phyloP scores from a whole-genome alignment of 2,797 vertebrate genomes.

The Amniataba percoides region DNA sequence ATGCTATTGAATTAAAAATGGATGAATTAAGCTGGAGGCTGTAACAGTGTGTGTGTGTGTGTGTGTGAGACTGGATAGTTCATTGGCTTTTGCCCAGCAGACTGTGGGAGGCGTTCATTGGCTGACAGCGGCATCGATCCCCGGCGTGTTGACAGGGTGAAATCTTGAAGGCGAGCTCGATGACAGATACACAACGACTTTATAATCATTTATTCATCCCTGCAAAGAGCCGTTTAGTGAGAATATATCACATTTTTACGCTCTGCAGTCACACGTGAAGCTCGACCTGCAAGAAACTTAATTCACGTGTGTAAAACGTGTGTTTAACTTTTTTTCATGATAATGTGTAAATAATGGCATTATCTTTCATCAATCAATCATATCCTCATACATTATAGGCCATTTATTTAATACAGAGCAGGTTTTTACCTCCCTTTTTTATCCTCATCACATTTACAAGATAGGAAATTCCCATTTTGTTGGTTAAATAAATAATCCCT shows the following conservation, averaged over 20 bases:
- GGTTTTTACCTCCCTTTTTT: not conserved
- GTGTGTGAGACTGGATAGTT: conserved; percentile 41
- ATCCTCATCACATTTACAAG: not conserved
- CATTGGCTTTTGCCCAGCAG: conserved; percentile 37
- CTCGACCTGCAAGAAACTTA: not conserved
- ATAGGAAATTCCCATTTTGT: not conserved
- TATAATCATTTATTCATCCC: conserved; percentile 54
- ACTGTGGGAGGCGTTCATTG: conserved; percentile 35
- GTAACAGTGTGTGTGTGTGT: conserved; percentile 57
- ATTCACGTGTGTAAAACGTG: not conserved
- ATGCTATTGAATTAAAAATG: conserved; percentile 48
- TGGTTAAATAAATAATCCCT: not conserved
- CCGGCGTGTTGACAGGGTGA: conserved; percentile 10
- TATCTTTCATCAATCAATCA: not conserved
- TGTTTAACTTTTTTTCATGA: not conserved
- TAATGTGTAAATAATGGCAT: not conserved
- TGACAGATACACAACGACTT: conserved; percentile 40
- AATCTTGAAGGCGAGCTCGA: conserved; percentile 18
- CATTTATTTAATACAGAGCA: not conserved
- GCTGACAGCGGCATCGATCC: conserved; percentile 46
- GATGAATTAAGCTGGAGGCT: conserved; percentile 33
- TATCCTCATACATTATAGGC: not conserved
- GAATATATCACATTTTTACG: too few species aligned
- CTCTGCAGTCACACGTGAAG: not conserved
- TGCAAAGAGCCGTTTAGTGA: conserved; percentile 18